A percentile compares a stretch with the other conserved stretches of the same genome.
These are phyloP conservation scores for Nemotelus pantherinus DNA, from an alignment of 2,888 invertebrate genomes.

Conservation along the genomic window DNA sequence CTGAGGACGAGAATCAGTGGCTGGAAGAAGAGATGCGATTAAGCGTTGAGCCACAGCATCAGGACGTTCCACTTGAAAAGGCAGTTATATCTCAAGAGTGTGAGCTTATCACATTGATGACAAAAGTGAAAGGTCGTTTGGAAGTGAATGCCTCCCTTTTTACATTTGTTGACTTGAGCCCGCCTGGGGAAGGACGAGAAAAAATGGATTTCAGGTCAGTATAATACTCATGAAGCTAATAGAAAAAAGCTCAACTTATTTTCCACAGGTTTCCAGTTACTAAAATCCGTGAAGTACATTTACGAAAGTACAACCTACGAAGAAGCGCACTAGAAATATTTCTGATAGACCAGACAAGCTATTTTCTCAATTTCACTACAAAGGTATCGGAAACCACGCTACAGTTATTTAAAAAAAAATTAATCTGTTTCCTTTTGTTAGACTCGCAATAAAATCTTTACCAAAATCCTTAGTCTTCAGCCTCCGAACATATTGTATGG, in stretches of 20 bases:
- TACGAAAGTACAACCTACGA: slow-evolving; percentile 71
- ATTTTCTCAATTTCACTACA: slow-evolving; percentile 72
- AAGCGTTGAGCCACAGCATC: slow-evolving; percentile 64
- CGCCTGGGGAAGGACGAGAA: slow-evolving; percentile 66
- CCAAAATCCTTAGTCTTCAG: slow-evolving; percentile 69
- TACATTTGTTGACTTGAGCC: slow-evolving; percentile 70
- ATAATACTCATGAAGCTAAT: neutral
- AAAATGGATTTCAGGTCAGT: slow-evolving; percentile 65
- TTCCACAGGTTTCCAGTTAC: slow-evolving; percentile 65
- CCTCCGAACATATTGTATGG: slow-evolving; percentile 70
- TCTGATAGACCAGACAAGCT: slow-evolving; percentile 72
- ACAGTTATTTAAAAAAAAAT: neutral
- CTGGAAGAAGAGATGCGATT: slow-evolving; percentile 66
- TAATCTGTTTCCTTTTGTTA: slow-evolving; percentile 55
- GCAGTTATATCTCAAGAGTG: slow-evolving; percentile 71
- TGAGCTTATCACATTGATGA: slow-evolving; percentile 71
- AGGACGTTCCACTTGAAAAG: slow-evolving; percentile 68
- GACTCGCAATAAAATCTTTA: slow-evolving; percentile 72
- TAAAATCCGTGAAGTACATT: slow-evolving; percentile 71
- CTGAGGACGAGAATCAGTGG: slow-evolving; percentile 64
- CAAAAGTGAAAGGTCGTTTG: slow-evolving; percentile 70
- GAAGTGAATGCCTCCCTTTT: slow-evolving; percentile 71
- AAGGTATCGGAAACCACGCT: slow-evolving; percentile 63
- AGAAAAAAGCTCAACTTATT: neutral
- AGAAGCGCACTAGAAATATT: slow-evolving; percentile 74